Evolutionary conservation across 2,888 invertebrate genomes (phyloP).

Genomic region (Fabriciana adippe): DNA sequence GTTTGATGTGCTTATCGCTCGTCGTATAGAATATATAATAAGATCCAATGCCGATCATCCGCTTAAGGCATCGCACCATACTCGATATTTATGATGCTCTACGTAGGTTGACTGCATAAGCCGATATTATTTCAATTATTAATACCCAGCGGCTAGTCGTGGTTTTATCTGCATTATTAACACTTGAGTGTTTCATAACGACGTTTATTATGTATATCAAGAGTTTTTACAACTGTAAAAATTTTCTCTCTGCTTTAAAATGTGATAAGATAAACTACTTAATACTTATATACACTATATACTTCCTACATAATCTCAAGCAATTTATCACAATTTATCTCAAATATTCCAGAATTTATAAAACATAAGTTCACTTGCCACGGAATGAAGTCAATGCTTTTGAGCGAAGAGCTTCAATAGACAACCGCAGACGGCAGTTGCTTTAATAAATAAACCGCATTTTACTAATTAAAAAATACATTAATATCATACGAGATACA

Average conservation of each 20-base stretch:
- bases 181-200: neutral
- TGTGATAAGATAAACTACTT: too few relatives aligned
- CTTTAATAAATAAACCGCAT: constrained; percentile 5
- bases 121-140: constrained; percentile 12
- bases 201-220: too few relatives aligned
- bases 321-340: too few relatives aligned
- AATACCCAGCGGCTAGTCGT: constrained; percentile 5
- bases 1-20: constrained; percentile 33
- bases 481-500: neutral
- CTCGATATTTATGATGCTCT: constrained; percentile 28
- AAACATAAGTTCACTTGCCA: neutral
- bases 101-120: constrained; percentile 29
- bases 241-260: too few relatives aligned
- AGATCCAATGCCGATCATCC: constrained; percentile 34
- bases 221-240: too few relatives aligned
- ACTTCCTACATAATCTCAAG: too few relatives aligned
- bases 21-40: constrained; percentile 40
- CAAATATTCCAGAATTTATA: neutral
- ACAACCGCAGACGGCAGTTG: constrained; percentile 21
- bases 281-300: too few relatives aligned
- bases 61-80: constrained; percentile 37
- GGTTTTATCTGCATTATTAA: neutral
- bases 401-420: neutral
- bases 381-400: neutral
- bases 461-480: neutral